A percentile compares a stretch with the other conserved stretches of the same genome.
Conservation (phyloP, 2,888 invertebrate genomes). For the Acanthacorydalis orientalis region DNA sequence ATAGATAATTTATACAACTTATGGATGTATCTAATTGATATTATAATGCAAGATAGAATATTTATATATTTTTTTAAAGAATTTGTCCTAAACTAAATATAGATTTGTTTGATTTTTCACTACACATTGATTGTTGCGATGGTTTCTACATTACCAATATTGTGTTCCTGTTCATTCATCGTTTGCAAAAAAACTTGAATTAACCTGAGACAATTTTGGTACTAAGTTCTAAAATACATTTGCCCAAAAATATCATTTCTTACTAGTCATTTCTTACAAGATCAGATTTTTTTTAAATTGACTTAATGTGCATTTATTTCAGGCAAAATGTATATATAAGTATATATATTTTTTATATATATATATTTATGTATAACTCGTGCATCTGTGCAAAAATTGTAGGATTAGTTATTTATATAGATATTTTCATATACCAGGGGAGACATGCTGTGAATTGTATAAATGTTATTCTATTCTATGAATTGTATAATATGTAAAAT, state of each 20-base stretch:
- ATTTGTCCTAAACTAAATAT: conserved; percentile 3
- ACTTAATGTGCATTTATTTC: not conserved
- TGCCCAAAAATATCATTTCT: not conserved
- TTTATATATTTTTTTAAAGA: conserved; percentile 4
- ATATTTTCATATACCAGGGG: not conserved
- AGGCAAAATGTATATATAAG: not conserved
- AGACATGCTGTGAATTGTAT: not conserved
- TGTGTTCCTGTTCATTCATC: not conserved
- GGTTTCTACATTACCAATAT: conserved; percentile 10
- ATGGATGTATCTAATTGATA: conserved; percentile 3
- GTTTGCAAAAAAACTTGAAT: not conserved
- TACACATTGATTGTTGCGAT: conserved; percentile 17
- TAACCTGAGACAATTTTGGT: not conserved
- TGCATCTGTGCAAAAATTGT: not conserved
- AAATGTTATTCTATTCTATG: not conserved
- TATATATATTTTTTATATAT: too few relatives aligned
- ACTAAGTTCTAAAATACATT: not conserved
- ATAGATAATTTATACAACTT: conserved; percentile 14
- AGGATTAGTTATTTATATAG: not conserved
- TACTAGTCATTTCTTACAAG: too few relatives aligned
- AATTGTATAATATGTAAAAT: not conserved
- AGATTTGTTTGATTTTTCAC: conserved; percentile 9
- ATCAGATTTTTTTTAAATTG: not conserved
- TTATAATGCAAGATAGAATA: not conserved
- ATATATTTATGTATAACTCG: not conserved